A percentile compares a stretch with the other conserved stretches of the same genome.
phyloP scores from a whole-genome alignment of 1,140 invertebrate genomes.

The Daktulosphaira vitifoliae region DNA sequence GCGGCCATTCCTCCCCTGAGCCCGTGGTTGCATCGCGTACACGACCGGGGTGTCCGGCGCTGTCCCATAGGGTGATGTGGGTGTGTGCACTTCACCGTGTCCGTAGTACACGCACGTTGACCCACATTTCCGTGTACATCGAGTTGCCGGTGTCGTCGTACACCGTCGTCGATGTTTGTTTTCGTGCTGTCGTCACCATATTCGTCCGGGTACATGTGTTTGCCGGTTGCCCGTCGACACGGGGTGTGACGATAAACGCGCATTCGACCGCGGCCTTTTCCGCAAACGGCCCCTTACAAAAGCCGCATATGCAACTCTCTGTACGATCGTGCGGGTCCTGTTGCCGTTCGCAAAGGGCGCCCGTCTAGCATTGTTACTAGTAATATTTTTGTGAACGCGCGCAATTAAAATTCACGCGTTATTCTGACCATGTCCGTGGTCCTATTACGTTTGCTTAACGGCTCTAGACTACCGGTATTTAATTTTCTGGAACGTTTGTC shows the following conservation, averaged over 20 bases:
- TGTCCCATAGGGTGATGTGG: background rate
- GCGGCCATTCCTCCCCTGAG: background rate
- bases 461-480: too few species aligned
- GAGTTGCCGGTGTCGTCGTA: too few species aligned
- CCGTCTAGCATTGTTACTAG: too few species aligned
- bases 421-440: too few species aligned
- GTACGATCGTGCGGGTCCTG: background rate
- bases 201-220: background rate
- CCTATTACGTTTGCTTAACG: too few species aligned
- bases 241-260: background rate
- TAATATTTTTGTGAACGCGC: too few species aligned
- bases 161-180: too few species aligned
- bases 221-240: background rate
- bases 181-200: background rate
- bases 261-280: conserved; percentile 4
- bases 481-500: too few species aligned
- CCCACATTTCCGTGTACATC: background rate
- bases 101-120: background rate
- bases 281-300: background rate
- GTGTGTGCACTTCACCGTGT: background rate
- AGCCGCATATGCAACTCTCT: background rate
- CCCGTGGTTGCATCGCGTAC: background rate
- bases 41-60: too few species aligned
- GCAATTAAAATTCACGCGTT: too few species aligned
- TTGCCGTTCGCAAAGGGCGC: background rate